Conservation (phyloP, 1,140 invertebrate genomes). For the Bradynema listronoti region DNA sequence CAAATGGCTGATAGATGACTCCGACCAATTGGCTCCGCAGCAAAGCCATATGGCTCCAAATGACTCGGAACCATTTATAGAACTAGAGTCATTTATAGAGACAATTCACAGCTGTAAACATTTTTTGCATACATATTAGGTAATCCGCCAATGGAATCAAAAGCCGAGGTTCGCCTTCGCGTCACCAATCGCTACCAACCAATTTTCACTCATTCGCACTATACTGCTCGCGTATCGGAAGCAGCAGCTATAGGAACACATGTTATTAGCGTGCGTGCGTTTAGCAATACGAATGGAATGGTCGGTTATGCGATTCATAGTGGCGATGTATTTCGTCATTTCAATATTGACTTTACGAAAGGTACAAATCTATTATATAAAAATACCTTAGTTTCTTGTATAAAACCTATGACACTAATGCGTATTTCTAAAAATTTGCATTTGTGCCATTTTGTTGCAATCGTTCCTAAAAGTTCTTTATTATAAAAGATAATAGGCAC, state of each 20-base stretch:
- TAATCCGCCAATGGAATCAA: slow-evolving; percentile 23
- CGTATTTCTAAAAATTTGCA: too few relatives aligned
- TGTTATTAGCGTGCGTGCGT: slow-evolving; percentile 29
- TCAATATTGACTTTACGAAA: slow-evolving; percentile 47
- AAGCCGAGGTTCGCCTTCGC: slow-evolving; percentile 19
- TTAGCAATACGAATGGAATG: slow-evolving; percentile 39
- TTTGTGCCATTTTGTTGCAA: too few relatives aligned
- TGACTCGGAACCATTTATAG: too few relatives aligned
- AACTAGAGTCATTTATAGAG: too few relatives aligned
- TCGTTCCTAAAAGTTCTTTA: too few relatives aligned
- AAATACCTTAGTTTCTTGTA: too few relatives aligned
- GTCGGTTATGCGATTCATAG: slow-evolving; percentile 31
- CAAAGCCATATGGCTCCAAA: too few relatives aligned
- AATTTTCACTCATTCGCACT: slow-evolving; percentile 39
- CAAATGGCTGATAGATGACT: too few relatives aligned
- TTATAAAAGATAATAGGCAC: too few relatives aligned
- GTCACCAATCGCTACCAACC: slow-evolving; percentile 39
- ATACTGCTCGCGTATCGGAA: slow-evolving; percentile 29
- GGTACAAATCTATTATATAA: slow-evolving; percentile 4
- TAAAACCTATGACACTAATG: too few relatives aligned
- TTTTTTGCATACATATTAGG: slow-evolving; percentile 27
- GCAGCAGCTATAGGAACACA: slow-evolving; percentile 27
- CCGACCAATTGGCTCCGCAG: too few relatives aligned
- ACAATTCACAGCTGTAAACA: background rate
- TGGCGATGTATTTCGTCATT: slow-evolving; percentile 31